Conservation (phyloP, 2,888 invertebrate species). For the Lysandra coridon region DNA sequence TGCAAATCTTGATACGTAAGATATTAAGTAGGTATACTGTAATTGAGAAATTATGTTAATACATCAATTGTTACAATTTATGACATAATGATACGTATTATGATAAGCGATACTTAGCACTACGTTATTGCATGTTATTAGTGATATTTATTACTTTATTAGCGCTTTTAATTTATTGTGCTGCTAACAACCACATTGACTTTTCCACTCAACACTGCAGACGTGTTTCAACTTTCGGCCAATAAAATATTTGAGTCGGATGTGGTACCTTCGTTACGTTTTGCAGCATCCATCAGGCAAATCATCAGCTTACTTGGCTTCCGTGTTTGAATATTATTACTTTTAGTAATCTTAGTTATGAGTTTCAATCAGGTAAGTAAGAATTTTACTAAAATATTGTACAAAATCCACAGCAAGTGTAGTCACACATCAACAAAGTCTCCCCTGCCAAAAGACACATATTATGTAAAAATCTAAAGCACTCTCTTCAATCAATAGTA, state of each 20-base stretch:
- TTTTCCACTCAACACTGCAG: neutral
- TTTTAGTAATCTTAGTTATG: neutral
- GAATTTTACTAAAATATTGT: neutral
- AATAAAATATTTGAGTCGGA: neutral
- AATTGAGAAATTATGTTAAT: slow-evolving; percentile 19
- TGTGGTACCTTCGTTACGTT: too few species aligned
- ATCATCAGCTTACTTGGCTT: too few species aligned
- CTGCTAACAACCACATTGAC: neutral
- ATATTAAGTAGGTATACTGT: neutral
- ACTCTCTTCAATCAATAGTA: slow-evolving; percentile 80
- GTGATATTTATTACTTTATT: neutral
- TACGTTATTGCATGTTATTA: neutral
- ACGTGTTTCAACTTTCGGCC: neutral
- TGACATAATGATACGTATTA: slow-evolving; percentile 7
- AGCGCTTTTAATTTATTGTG: neutral
- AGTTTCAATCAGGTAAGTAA: neutral
- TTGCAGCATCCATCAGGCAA: too few species aligned
- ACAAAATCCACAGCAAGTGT: neutral
- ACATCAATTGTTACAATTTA: slow-evolving; percentile 20
- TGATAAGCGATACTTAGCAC: neutral
- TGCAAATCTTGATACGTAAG: slow-evolving; percentile 25
- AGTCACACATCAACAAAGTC: slow-evolving; percentile 21
- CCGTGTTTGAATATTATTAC: too few species aligned
- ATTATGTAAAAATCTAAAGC: slow-evolving; percentile 79
- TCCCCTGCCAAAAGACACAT: slow-evolving; percentile 68